Evolutionary conservation across 2,888 invertebrate species (phyloP), one percentile per base, ranked within the genome.

Genomic region (Lochmaea crataegi): DNA sequence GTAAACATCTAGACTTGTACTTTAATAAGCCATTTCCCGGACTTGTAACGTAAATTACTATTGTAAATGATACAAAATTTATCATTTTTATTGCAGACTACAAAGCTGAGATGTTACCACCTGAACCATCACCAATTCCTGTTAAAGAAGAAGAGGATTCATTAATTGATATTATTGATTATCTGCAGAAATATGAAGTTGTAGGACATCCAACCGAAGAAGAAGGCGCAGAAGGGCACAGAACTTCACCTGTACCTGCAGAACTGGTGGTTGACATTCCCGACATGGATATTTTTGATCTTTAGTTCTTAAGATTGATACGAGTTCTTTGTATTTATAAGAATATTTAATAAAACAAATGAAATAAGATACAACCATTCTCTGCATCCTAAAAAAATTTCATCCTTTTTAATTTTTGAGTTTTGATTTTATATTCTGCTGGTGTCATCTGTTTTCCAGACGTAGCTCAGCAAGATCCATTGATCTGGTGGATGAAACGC

Each of bases 41-140:
- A n/a, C n/a, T n/a, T n/a, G n/a, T n/a, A n/a, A n/a, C n/a, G n/a
- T n/a, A n/a, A n/a, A n/a, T n/a, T n/a, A n/a, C 32, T 6, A 32
- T 32, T 4, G 0, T 32, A 32, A 32, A 32, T 32, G 5, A 32
- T 32, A 5, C 32, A 32, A 32, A 32, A 32, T 32, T 4, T 16
- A 41, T 41, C 3, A 16, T 57, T 14, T 58, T 58, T 78, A 89
- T 94, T 41, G 91, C 92, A 0, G 88, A 89, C 0, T 94, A 92
- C 83, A 90, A 92, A 86, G 89, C 90, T 2, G 91, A 94, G 64
- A 87, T 92, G 76, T 83, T 94, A 66, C 94, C 94, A 0, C 91
- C 91, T 0, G 92, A 92, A 79, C 91, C 94, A 0, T 88, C 91
- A 0, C 91, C 93, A 0, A 83, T 93, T 56, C 91, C 91, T 0